These are phyloP conservation scores for Drepana arcuata DNA, from an alignment of 1,140 invertebrate genomes.

Conservation along the genomic window DNA sequence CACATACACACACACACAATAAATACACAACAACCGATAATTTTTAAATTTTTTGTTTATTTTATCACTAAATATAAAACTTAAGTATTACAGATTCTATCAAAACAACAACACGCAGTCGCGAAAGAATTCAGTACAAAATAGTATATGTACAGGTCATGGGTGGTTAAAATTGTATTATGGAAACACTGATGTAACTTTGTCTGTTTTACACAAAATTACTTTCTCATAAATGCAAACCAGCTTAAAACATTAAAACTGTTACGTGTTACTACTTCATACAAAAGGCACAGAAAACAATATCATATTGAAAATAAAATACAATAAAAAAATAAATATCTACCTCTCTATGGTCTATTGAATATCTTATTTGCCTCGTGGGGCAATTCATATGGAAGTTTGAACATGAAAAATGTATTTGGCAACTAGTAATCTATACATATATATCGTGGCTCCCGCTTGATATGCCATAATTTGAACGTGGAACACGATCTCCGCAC, in stretches of 20 bases:
- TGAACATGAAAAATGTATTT: conserved; percentile 60
- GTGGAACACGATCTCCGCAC: conserved; percentile 36
- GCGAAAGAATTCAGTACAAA: conserved; percentile 60
- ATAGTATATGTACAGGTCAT: conserved; percentile 67
- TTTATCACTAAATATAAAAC: conserved; percentile 71
- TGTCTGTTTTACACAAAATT: conserved; percentile 17
- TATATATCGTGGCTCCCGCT: conserved; percentile 49
- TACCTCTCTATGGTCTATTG: conserved; percentile 47
- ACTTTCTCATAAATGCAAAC: conserved; percentile 51
- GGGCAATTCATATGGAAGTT: conserved; percentile 46
- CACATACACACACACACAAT: no score
- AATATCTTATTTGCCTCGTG: conserved; percentile 46
- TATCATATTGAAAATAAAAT: conserved; percentile 38
- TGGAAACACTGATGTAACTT: conserved; percentile 9
- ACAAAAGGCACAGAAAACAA: no score
- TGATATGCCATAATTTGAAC: conserved; percentile 46
- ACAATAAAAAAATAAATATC: conserved; percentile 59
- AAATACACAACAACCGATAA: conserved; percentile 44
- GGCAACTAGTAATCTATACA: conserved; percentile 65
- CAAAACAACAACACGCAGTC: conserved; percentile 68
- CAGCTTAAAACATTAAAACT: no score
- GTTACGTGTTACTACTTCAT: no score
- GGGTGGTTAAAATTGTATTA: conserved; percentile 24
- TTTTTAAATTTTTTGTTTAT: conserved; percentile 66
- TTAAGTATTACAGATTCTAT: conserved; percentile 70